A percentile compares a stretch with the other conserved stretches of the same genome.
These are phyloP conservation scores for Tachina fera DNA, from an alignment of 2,888 invertebrate species.

Conservation along the genomic window DNA sequence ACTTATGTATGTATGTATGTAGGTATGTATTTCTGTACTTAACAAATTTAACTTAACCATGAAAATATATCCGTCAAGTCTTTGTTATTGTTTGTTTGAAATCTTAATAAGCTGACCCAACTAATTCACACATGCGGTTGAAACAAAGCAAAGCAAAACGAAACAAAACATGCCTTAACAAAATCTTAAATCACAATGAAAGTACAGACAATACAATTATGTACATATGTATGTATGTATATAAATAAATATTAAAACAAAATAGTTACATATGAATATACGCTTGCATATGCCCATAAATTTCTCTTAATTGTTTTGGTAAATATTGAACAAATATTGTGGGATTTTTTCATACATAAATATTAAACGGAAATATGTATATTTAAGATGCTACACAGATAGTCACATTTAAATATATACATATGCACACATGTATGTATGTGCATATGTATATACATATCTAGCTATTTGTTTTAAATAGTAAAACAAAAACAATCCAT, in stretches of 20 bases:
- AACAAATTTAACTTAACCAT: constrained; percentile 51
- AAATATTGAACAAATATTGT: constrained; percentile 52
- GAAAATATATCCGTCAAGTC: constrained; percentile 53
- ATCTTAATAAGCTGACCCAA: constrained; percentile 62
- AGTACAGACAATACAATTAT: constrained; percentile 19
- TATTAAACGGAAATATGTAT: not conserved
- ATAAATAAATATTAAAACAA: constrained; percentile 26
- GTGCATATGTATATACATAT: no score
- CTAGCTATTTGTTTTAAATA: constrained; percentile 31
- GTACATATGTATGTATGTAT: no score
- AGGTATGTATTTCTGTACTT: constrained; percentile 4
- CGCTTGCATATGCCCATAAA: not conserved
- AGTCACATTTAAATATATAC: no score
- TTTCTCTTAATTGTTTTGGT: constrained; percentile 51
- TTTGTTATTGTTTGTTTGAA: constrained; percentile 61
- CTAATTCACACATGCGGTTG: constrained; percentile 41
- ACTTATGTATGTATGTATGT: not conserved
- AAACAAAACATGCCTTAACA: constrained; percentile 29
- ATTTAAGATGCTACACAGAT: not conserved
- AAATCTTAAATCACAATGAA: not conserved
- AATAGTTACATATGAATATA: constrained; percentile 13
- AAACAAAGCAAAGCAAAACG: constrained; percentile 3
- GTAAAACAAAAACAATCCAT: constrained; percentile 22
- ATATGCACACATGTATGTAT: no score
- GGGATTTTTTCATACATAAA: constrained; percentile 35